phyloP scores from a whole-genome alignment of 2,888 invertebrate species.

The Platycheirus albimanus region DNA sequence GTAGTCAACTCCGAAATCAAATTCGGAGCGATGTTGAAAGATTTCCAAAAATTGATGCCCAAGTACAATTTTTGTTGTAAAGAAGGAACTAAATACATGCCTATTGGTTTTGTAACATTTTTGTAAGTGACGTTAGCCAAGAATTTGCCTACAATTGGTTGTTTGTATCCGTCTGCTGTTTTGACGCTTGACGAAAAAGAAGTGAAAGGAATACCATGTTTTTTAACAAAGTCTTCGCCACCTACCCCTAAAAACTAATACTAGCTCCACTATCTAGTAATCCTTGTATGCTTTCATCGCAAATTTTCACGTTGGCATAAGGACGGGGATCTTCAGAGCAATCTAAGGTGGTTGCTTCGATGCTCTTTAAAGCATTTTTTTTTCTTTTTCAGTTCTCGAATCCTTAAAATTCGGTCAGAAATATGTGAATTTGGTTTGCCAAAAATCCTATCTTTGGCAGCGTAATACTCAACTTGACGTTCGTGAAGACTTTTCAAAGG shows the following conservation, averaged over 20 bases:
- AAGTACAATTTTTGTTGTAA: conserved; percentile 26
- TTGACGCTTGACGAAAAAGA: no score
- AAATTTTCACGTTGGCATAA: background rate
- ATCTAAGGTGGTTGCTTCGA: background rate
- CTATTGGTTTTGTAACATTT: background rate
- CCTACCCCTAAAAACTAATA: background rate
- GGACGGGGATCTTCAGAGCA: conserved; percentile 1
- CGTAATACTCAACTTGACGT: background rate
- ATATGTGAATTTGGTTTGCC: background rate
- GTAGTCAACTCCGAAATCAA: conserved; percentile 23
- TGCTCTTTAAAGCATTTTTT: background rate
- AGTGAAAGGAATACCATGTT: background rate
- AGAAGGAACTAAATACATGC: background rate
- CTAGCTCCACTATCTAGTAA: conserved; percentile 6
- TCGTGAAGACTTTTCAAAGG: conserved; percentile 5
- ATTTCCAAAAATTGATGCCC: conserved; percentile 57
- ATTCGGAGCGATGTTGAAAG: conserved; percentile 34
- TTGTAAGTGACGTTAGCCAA: background rate
- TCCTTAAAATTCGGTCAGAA: background rate
- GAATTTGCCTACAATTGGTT: no score
- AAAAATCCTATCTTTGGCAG: background rate
- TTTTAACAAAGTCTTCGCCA: background rate
- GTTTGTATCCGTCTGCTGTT: no score
- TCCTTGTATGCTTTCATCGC: background rate
- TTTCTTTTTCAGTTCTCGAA: background rate